These are phyloP conservation scores for Diabrotica virgifera DNA, from an alignment of 1,140 invertebrate species.

Conservation along the genomic window DNA sequence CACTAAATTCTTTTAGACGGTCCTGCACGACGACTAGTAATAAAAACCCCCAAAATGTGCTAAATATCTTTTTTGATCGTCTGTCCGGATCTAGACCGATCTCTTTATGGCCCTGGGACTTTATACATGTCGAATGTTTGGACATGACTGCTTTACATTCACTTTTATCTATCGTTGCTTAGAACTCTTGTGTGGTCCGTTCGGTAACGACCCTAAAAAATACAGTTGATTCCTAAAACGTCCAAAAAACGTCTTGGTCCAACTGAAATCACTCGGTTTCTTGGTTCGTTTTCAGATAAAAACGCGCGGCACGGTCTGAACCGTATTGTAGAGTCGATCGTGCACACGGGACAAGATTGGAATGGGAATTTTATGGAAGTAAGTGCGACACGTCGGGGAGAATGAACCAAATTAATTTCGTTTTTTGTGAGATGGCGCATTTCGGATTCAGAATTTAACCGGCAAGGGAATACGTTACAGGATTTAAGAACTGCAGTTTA, in stretches of 20 bases:
- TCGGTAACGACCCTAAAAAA: slow-evolving; percentile 6
- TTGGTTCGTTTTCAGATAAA: slow-evolving; percentile 6
- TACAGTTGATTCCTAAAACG: slow-evolving; percentile 4
- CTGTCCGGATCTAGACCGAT: slow-evolving; percentile 16
- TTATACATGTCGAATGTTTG: slow-evolving; percentile 21
- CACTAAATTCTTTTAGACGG: no score
- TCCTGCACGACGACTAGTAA: background rate
- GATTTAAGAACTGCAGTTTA: no score
- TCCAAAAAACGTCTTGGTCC: slow-evolving; percentile 10
- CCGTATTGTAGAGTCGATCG: slow-evolving; percentile 10
- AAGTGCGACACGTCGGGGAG: background rate
- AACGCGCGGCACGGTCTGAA: background rate
- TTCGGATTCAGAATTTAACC: no score
- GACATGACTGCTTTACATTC: slow-evolving; percentile 24
- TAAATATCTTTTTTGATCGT: slow-evolving; percentile 14
- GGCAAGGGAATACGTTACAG: no score
- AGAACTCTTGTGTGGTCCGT: slow-evolving; percentile 27
- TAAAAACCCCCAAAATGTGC: background rate
- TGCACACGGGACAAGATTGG: background rate
- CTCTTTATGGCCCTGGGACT: slow-evolving; percentile 18
- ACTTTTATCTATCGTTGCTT: slow-evolving; percentile 25
- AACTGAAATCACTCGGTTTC: slow-evolving; percentile 12
- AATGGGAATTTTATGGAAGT: background rate
- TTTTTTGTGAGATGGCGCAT: no score
- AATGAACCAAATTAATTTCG: background rate